Conservation (phyloP, 2,113 vertebrate genomes). For the Microtus oregoni region DNA sequence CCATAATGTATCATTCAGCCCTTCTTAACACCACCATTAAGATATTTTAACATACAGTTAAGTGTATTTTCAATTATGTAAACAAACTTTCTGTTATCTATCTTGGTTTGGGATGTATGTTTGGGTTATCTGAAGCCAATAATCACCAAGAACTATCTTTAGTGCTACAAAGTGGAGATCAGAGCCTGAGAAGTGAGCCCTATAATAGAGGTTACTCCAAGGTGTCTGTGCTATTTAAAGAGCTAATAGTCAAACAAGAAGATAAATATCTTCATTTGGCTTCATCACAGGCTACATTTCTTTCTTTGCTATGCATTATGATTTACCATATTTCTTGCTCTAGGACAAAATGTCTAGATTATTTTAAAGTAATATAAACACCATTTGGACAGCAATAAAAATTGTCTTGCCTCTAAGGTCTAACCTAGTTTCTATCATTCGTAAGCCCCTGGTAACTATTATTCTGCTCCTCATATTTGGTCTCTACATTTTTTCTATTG, state of each 20-base stretch:
- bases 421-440: background rate
- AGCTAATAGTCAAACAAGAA: background rate
- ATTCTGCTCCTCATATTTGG: background rate
- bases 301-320: background rate
- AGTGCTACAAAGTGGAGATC: background rate
- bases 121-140: background rate
- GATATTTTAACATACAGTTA: background rate
- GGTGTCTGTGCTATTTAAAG: background rate
- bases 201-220: background rate
- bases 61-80: background rate
- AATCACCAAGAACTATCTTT: background rate
- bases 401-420: background rate
- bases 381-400: background rate
- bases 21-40: background rate
- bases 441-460: background rate
- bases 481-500: background rate
- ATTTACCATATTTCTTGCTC: background rate
- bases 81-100: background rate
- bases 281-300: background rate
- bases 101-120: background rate
- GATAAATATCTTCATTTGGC: background rate
- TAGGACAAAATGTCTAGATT: slow-evolving; percentile 1
- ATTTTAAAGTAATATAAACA: background rate
- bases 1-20: background rate
- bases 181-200: background rate